phyloP scores from a whole-genome alignment of 2,888 invertebrate species.

The Campopleginae sp. region DNA sequence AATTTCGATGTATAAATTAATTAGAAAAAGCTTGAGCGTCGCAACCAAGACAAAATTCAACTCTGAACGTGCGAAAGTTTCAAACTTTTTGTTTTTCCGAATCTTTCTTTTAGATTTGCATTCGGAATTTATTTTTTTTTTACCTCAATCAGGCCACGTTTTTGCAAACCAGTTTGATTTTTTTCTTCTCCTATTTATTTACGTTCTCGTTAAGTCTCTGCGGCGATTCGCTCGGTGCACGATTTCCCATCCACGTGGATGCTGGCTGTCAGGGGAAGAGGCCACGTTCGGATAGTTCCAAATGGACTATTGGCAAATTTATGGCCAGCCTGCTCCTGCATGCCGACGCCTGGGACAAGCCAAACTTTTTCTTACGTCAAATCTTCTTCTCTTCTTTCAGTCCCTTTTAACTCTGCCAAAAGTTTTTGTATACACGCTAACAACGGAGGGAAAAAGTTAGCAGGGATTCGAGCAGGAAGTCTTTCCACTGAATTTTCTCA shows the following conservation, averaged over 20 bases:
- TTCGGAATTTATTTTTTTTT: background rate
- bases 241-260: background rate
- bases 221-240: conserved; percentile 47
- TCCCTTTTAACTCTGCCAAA: conserved; percentile 45
- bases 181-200: conserved; percentile 37
- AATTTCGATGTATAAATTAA: background rate
- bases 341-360: conserved; percentile 36
- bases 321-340: conserved; percentile 31
- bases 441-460: conserved; percentile 11
- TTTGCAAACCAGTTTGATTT: conserved; percentile 14
- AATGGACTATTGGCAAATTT: conserved; percentile 44
- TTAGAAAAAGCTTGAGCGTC: background rate
- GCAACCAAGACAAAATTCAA: background rate
- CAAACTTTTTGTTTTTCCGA: background rate
- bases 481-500: conserved; percentile 30
- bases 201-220: conserved; percentile 59
- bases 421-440: conserved; percentile 7
- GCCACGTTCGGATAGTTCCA: conserved; percentile 18
- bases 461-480: background rate
- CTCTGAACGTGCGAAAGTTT: background rate
- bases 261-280: no score
- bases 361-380: conserved; percentile 46
- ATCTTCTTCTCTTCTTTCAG: conserved; percentile 28
- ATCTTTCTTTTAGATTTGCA: conserved; percentile 20
- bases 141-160: background rate